Conservation (phyloP, 2,113 vertebrate genomes). For the Corythaeola cristata region DNA sequence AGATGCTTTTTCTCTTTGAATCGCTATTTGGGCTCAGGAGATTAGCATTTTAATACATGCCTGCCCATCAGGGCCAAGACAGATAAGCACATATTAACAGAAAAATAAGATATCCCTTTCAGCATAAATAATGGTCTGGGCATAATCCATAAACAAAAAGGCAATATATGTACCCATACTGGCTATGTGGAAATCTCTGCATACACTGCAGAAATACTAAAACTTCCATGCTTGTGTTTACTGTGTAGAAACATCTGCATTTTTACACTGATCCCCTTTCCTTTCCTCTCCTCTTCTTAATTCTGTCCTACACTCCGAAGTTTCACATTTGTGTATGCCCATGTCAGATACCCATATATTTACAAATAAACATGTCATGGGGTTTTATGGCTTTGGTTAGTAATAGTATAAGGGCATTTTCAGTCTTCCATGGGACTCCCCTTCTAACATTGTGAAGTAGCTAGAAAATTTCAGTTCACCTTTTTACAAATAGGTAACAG, state of each 20-base stretch:
- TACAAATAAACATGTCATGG: background rate
- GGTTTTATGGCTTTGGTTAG: background rate
- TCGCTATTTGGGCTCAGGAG: background rate
- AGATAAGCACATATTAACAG: background rate
- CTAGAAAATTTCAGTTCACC: background rate
- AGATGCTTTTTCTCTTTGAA: background rate
- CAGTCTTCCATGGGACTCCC: background rate
- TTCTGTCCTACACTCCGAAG: background rate
- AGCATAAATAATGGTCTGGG: background rate
- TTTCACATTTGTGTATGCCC: background rate
- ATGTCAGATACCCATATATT: background rate
- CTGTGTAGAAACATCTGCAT: background rate
- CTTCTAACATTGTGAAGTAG: background rate
- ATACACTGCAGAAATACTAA: background rate
- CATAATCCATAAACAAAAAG: background rate
- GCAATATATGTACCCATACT: background rate
- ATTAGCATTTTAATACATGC: background rate
- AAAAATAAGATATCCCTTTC: background rate
- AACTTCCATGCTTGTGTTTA: background rate
- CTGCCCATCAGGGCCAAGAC: background rate
- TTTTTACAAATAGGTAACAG: background rate
- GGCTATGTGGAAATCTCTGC: background rate
- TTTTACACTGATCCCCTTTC: background rate
- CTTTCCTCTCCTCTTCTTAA: background rate
- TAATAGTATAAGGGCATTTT: background rate